A percentile compares a stretch with the other conserved stretches of the same genome.
Conservation (phyloP, 2,797 vertebrate species). For the Leuciscus waleckii region DNA sequence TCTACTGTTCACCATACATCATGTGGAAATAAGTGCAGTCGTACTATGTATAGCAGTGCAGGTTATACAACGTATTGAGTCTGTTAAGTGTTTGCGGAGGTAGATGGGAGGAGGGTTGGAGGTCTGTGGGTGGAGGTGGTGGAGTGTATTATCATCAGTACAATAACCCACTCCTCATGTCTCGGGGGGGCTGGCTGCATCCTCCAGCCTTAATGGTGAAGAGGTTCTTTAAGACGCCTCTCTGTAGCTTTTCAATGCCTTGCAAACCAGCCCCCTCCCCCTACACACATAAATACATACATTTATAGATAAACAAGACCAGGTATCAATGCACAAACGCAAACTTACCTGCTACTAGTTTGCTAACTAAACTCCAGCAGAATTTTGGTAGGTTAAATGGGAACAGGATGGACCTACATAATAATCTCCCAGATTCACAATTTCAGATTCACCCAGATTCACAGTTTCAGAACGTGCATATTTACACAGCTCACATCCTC, state of each 20-base stretch:
- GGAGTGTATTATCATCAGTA: conserved; percentile 68
- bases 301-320: conserved; percentile 25
- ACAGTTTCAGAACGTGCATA: conserved; percentile 30
- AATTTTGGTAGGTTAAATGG: not conserved
- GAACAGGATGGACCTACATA: conserved; percentile 1
- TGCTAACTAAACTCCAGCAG: not conserved
- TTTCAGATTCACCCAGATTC: conserved; percentile 18
- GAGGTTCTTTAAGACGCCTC: conserved; percentile 72
- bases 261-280: conserved; percentile 62
- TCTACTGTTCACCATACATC: not conserved
- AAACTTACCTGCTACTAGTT: conserved; percentile 3
- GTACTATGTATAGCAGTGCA: conserved; percentile 29
- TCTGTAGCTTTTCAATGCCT: conserved; percentile 59
- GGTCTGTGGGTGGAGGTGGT: conserved; percentile 62
- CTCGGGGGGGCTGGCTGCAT: conserved; percentile 64
- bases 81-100: conserved; percentile 45
- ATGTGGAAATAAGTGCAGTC: conserved; percentile 28
- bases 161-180: conserved; percentile 68
- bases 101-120: conserved; percentile 41
- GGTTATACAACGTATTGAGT: conserved; percentile 7
- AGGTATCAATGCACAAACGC: conserved; percentile 21
- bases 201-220: conserved; percentile 75
- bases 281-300: conserved; percentile 41
- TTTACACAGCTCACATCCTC: conserved; percentile 40
- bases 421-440: conserved; percentile 4